Conservation (phyloP, 2,797 vertebrate species). For the Odontamblyopus rebecca region DNA sequence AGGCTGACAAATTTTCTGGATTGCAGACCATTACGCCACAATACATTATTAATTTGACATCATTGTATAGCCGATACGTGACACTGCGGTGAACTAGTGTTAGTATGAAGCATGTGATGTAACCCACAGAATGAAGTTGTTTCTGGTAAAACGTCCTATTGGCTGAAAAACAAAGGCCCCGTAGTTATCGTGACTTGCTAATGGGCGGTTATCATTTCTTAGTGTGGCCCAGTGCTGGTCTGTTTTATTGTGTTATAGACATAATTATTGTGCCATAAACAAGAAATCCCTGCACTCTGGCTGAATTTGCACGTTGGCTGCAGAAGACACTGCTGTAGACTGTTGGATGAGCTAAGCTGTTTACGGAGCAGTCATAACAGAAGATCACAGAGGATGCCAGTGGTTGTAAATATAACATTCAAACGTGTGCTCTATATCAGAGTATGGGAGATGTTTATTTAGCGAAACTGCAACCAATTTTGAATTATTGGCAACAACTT, state of each 20-base stretch:
- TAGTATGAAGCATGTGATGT: neutral
- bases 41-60: neutral
- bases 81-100: constrained; percentile 4
- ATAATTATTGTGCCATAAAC: constrained; percentile 27
- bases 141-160: constrained; percentile 3
- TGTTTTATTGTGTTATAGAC: constrained; percentile 18
- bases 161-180: neutral
- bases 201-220: constrained; percentile 2
- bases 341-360: constrained; percentile 45
- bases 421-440: constrained; percentile 31
- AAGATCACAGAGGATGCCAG: constrained; percentile 33
- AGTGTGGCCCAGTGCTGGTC: constrained; percentile 5
- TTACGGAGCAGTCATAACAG: constrained; percentile 58
- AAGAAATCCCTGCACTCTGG: constrained; percentile 20
- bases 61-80: neutral
- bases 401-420: constrained; percentile 34
- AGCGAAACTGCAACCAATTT: constrained; percentile 24
- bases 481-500: constrained; percentile 29
- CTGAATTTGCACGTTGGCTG: constrained; percentile 22
- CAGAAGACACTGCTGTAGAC: constrained; percentile 37
- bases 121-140: neutral
- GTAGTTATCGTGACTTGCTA: constrained; percentile 5
- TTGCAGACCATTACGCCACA: neutral
- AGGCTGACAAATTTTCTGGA: constrained; percentile 1
- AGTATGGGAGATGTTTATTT: constrained; percentile 42